phyloP scores from a whole-genome alignment of 2,888 invertebrate species.

The Lasiommata megera region DNA sequence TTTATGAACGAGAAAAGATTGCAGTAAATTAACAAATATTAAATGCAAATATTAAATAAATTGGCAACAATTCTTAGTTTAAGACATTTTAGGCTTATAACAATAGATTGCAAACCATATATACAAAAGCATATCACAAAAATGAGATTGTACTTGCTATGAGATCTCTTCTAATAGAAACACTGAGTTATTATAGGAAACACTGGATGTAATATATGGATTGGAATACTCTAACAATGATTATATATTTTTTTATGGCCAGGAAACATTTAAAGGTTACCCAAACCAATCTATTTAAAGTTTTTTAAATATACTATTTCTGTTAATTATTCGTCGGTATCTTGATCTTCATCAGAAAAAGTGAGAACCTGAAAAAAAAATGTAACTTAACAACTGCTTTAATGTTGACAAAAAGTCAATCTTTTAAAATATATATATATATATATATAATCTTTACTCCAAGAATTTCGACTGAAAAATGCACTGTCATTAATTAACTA shows the following conservation, averaged over 20 bases:
- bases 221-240: no score
- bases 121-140: background rate
- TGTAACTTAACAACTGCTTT: no score
- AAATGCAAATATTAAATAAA: slow-evolving; percentile 1
- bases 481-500: no score
- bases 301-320: no score
- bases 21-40: slow-evolving; percentile 1
- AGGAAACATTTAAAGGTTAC: no score
- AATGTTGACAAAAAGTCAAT: no score
- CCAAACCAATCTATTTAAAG: no score
- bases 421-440: no score
- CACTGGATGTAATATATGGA: background rate
- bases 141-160: background rate
- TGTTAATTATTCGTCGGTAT: slow-evolving; percentile 31
- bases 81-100: background rate
- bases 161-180: background rate
- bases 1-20: background rate
- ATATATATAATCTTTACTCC: no score
- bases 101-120: background rate
- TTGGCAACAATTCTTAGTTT: background rate
- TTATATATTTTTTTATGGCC: no score
- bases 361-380: slow-evolving; percentile 52
- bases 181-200: background rate
- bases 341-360: slow-evolving; percentile 62
- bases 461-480: background rate